Conservation (phyloP, 1,140 invertebrate species). For the Formica selysi region DNA sequence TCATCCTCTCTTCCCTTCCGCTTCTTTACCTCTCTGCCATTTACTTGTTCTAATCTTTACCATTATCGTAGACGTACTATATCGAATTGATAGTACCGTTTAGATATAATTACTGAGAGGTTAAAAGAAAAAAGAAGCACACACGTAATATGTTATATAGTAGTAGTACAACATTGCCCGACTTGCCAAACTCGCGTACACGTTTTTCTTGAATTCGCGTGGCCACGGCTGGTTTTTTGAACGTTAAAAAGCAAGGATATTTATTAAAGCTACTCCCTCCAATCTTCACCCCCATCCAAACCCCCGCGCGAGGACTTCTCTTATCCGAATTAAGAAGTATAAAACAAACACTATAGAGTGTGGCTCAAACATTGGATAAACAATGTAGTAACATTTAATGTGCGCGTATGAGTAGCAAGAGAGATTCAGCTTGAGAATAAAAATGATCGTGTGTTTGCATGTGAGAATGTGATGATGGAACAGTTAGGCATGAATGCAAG, state of each 20-base stretch:
- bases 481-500: background rate
- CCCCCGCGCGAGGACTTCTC: slow-evolving; percentile 82
- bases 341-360: slow-evolving; percentile 72
- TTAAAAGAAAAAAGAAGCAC: slow-evolving; percentile 48
- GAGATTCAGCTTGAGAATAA: slow-evolving; percentile 14
- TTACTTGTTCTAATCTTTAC: slow-evolving; percentile 75
- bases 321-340: slow-evolving; percentile 84
- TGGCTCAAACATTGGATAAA: slow-evolving; percentile 75
- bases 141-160: slow-evolving; percentile 52
- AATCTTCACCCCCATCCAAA: background rate
- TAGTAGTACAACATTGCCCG: slow-evolving; percentile 83
- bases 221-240: slow-evolving; percentile 25
- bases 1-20: slow-evolving; percentile 3
- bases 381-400: slow-evolving; percentile 63
- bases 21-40: slow-evolving; percentile 48
- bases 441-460: slow-evolving; percentile 16
- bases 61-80: slow-evolving; percentile 78
- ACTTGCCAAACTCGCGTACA: slow-evolving; percentile 85
- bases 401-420: slow-evolving; percentile 28
- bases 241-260: slow-evolving; percentile 57
- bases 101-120: slow-evolving; percentile 66
- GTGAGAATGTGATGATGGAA: slow-evolving; percentile 13
- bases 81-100: slow-evolving; percentile 72
- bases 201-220: slow-evolving; percentile 56
- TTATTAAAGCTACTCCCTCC: slow-evolving; percentile 35